phyloP scores from a whole-genome alignment of 2,888 invertebrate species.

The Drosophila neonasuta region DNA sequence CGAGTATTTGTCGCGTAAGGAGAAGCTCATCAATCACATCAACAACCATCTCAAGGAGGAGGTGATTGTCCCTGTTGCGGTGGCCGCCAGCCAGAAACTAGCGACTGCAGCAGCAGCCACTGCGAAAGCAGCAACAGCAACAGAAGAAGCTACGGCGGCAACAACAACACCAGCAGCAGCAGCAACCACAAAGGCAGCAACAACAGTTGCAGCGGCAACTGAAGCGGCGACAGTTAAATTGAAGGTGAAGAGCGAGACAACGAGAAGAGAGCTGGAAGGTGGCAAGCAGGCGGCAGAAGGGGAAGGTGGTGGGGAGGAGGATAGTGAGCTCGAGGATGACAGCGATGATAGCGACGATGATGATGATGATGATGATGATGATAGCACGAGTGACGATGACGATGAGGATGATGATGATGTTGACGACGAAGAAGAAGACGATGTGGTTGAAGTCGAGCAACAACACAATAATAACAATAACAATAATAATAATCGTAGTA shows the following conservation, averaged over 20 bases:
- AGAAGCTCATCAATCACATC: constrained; percentile 82
- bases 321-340: constrained; percentile 47
- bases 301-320: constrained; percentile 37
- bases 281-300: background rate
- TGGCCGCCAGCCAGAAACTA: constrained; percentile 8
- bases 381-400: constrained; percentile 31
- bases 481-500: constrained; percentile 19
- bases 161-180: background rate
- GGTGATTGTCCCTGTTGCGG: constrained; percentile 69
- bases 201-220: background rate
- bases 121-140: constrained; percentile 17
- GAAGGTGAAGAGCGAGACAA: constrained; percentile 37
- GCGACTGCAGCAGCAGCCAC: constrained; percentile 20
- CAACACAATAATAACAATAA: constrained; percentile 25
- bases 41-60: constrained; percentile 81
- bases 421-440: constrained; percentile 47
- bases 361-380: constrained; percentile 48
- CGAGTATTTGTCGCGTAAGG: constrained; percentile 81
- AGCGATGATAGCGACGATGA: constrained; percentile 44
- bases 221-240: background rate
- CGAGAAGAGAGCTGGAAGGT: constrained; percentile 41
- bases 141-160: constrained; percentile 22
- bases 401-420: constrained; percentile 41
- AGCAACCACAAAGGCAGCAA: constrained; percentile 13
- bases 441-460: constrained; percentile 19